Percentiles rank a stretch among this genome's conserved stretches.
phyloP scores from a whole-genome alignment of 2,113 vertebrate species.

The Holacanthus passer region DNA sequence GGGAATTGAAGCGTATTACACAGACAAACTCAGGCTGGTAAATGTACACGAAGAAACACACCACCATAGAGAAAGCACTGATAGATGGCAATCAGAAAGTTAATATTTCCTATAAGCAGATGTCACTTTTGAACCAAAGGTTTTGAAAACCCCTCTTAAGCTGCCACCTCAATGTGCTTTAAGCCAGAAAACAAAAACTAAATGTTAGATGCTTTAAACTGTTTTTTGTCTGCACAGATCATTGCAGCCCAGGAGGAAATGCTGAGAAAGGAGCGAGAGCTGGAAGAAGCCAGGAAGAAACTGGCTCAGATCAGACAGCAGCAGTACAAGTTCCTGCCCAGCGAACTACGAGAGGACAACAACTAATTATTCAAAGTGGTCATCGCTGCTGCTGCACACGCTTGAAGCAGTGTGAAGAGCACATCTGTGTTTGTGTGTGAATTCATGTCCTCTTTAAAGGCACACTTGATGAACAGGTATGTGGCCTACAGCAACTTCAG shows the following conservation, averaged over 20 bases:
- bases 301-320: constrained; percentile 98
- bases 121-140: no score
- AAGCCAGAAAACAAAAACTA: background rate
- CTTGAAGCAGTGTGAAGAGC: constrained; percentile 28
- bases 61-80: background rate
- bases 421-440: constrained; percentile 27
- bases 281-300: constrained; percentile 98
- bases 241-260: constrained; percentile 99
- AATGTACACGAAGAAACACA: background rate
- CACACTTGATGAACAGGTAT: constrained; percentile 32
- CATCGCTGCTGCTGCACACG: background rate
- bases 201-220: background rate
- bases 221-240: constrained; percentile 85
- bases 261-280: constrained; percentile 96
- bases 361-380: constrained; percentile 78
- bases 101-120: background rate
- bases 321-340: constrained; percentile 98
- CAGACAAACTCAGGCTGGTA: background rate
- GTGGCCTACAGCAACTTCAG: constrained; percentile 34
- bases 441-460: constrained; percentile 17
- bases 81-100: background rate
- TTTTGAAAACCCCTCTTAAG: background rate
- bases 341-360: constrained; percentile 94
- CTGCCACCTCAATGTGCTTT: background rate
- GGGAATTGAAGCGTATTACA: background rate